A percentile compares a stretch with the other conserved stretches of the same genome.
Evolutionary conservation across 2,113 vertebrate genomes (phyloP).

Genomic region (Tachysurus fulvidraco): DNA sequence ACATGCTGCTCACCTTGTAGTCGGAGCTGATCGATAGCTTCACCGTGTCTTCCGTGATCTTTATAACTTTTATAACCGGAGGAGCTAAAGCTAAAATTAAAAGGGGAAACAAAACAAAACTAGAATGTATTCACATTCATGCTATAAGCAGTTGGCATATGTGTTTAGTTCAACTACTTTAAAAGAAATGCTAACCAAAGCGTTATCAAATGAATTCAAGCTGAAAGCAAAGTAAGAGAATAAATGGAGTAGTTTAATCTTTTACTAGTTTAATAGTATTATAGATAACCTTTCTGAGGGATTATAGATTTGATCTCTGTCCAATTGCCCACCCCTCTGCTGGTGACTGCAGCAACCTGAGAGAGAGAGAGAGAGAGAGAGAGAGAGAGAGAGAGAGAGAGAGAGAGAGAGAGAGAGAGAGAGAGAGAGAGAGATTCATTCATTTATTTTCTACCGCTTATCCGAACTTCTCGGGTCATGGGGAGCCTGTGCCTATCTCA

Average conservation of each 20-base stretch:
- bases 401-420: too few relatives aligned
- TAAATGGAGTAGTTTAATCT: neutral
- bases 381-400: neutral
- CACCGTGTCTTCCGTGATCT: slow-evolving; percentile 75
- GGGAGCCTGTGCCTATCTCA: too few relatives aligned
- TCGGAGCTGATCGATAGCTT: slow-evolving; percentile 81
- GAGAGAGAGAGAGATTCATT: too few relatives aligned
- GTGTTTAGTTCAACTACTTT: neutral
- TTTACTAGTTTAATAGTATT: too few relatives aligned
- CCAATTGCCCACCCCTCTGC: slow-evolving; percentile 92
- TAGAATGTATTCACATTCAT: too few relatives aligned
- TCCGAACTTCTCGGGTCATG: too few relatives aligned
- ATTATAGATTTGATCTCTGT: slow-evolving; percentile 87
- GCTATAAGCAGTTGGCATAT: slow-evolving; percentile 27
- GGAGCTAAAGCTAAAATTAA: slow-evolving; percentile 79
- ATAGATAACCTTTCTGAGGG: slow-evolving; percentile 78
- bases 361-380: neutral
- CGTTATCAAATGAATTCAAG: neutral
- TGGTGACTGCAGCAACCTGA: slow-evolving; percentile 94
- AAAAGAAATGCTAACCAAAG: neutral
- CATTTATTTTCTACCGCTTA: too few relatives aligned
- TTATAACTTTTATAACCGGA: slow-evolving; percentile 80
- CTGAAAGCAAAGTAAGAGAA: neutral
- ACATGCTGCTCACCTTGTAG: slow-evolving; percentile 74
- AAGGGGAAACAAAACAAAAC: neutral